Evolutionary conservation across 2,113 vertebrate genomes (phyloP), one percentile per base, ranked within the genome.

Genomic region (Lycocorax pyrrhopterus): DNA sequence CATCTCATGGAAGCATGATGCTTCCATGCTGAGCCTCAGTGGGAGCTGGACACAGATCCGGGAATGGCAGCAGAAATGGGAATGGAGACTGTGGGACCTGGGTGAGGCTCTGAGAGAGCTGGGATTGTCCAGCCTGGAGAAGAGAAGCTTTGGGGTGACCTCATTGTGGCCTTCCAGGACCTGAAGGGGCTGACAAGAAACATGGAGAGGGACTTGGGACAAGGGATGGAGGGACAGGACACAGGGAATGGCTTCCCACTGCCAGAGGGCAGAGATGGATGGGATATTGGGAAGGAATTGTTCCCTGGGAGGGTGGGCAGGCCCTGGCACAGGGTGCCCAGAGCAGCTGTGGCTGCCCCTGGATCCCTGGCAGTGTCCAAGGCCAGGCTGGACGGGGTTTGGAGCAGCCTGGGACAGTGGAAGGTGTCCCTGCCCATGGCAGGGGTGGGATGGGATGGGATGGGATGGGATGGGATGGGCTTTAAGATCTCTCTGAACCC

Each of bases 61-160:
- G 51, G 73, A 12, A n/a, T 0, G 0, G 26, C 0, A 0, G 15
- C 69, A 88, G 53, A 66, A 64, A 49, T 43, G 0, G 10, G 35
- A 27, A 60, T 3, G 41, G 67, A 63, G 62, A 33, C 8, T 30
- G 12, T 4, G 8, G 53, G 47, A 82, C 9, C 17, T 59, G 29
- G 18, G 6, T 0, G 0, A 63, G 44, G 52, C 16, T 29, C 56
- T 47, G 56, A 23, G 9, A 41, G 44, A 19, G 53, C 1, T n/a
- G 44, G 16, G 53, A 69, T 51, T 49, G 44, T 1, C 2, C 64
- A 59, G 44, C 18, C 30, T 82, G 64, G 2, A 41, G 9, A 69
- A 69, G 19, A 69, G 25, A 10, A 69, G 7, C 29, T 68, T 32
- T 49, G n/a, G 4, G 56, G 23, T 39, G 16, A 69, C 29, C 5